These are phyloP conservation scores for Pseudomyrmex concolor DNA, from an alignment of 1,140 invertebrate species.

Conservation along the genomic window DNA sequence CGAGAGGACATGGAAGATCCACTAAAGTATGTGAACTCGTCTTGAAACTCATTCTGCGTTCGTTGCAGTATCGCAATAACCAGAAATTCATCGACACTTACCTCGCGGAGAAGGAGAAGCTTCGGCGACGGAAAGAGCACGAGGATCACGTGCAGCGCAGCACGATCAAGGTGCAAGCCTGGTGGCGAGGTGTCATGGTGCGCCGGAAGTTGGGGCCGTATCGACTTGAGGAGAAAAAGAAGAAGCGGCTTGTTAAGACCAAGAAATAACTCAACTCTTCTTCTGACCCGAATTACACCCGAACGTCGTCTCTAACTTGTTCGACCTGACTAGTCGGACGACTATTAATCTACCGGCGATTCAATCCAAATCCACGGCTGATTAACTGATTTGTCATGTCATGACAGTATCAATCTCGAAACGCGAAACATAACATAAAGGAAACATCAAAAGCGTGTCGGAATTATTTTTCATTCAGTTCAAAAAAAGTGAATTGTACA, in stretches of 20 bases:
- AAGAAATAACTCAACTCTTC: constrained; percentile 81
- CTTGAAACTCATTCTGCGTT: constrained; percentile 1
- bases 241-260: constrained; percentile 83
- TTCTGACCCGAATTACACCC: too few species aligned
- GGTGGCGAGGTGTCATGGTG: constrained; percentile 90
- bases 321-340: neutral
- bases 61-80: constrained; percentile 78
- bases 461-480: neutral
- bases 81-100: constrained; percentile 83
- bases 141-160: constrained; percentile 76
- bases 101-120: constrained; percentile 78
- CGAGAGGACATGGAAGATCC: neutral
- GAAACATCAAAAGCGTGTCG: neutral
- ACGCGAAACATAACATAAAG: too few species aligned
- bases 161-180: constrained; percentile 87
- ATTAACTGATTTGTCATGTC: constrained; percentile 1
- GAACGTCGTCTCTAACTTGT: constrained; percentile 14
- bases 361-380: neutral
- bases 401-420: constrained; percentile 8
- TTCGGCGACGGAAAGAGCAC: constrained; percentile 72
- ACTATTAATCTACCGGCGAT: constrained; percentile 6
- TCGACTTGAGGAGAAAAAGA: constrained; percentile 84
- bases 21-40: constrained; percentile 23
- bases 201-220: constrained; percentile 87
- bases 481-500: neutral